phyloP scores from a whole-genome alignment of 2,113 vertebrate genomes.

The Cacatua alba region DNA sequence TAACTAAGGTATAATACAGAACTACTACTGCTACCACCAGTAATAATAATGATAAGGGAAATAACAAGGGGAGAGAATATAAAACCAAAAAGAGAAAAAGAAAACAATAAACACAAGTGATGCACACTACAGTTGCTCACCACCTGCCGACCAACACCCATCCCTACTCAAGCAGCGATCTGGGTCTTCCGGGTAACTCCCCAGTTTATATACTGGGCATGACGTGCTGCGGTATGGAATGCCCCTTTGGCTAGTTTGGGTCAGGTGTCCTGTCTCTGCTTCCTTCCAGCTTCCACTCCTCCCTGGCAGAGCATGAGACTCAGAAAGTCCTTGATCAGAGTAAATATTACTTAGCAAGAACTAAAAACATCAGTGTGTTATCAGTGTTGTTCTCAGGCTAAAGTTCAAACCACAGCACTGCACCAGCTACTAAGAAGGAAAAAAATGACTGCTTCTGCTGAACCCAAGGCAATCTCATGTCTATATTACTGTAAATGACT shows the following conservation, averaged over 20 bases:
- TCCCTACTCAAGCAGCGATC: not conserved
- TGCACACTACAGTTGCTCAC: not conserved
- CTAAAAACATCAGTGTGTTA: not conserved
- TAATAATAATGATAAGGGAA: not conserved
- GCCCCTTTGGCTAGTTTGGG: not conserved
- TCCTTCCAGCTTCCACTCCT: too few relatives aligned
- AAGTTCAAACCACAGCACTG: not conserved
- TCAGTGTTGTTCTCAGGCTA: not conserved
- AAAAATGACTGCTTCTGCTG: not conserved
- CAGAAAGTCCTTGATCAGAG: too few relatives aligned
- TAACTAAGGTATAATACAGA: not conserved
- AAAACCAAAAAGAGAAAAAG: not conserved
- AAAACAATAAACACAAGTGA: not conserved
- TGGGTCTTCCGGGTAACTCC: not conserved
- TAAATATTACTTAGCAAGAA: not conserved
- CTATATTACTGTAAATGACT: not conserved
- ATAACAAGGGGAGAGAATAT: not conserved
- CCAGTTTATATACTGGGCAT: not conserved
- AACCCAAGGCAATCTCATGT: not conserved
- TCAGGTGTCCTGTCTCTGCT: not conserved
- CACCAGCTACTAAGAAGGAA: not conserved
- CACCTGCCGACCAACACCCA: not conserved
- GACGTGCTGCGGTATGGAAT: not conserved
- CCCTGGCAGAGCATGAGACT: too few relatives aligned
- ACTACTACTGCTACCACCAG: not conserved